These are phyloP conservation scores for Sebastes schlegelii DNA, from an alignment of 2,113 vertebrate genomes.

Conservation along the genomic window DNA sequence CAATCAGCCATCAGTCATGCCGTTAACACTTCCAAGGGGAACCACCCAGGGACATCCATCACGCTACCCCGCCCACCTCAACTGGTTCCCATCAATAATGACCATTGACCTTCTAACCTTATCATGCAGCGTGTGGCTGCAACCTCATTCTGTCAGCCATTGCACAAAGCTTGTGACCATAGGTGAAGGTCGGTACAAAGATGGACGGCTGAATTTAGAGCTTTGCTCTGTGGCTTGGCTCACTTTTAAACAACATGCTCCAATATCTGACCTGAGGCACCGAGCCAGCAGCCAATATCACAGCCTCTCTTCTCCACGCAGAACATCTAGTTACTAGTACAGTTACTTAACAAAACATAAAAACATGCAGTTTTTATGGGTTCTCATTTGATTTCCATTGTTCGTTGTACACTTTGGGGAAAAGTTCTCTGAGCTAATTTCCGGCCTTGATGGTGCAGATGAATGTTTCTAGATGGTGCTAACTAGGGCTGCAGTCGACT, in stretches of 20 bases:
- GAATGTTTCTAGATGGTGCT: no score
- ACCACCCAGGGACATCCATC: not conserved
- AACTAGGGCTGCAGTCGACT: no score
- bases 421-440: no score
- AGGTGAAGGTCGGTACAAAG: constrained; percentile 26
- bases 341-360: not conserved
- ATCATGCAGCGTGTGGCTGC: constrained; percentile 3
- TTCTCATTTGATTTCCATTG: not conserved
- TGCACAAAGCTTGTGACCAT: constrained; percentile 3
- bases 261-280: not conserved
- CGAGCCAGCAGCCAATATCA: not conserved
- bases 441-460: no score
- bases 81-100: constrained; percentile 12
- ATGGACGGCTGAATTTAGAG: not conserved
- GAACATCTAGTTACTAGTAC: not conserved
- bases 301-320: not conserved
- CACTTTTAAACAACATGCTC: not conserved
- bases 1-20: constrained; percentile 7
- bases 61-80: not conserved
- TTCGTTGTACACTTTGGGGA: not conserved
- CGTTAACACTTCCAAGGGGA: not conserved
- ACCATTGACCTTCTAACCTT: constrained; percentile 13
- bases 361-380: not conserved
- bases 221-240: not conserved
- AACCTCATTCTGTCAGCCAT: constrained; percentile 34